phyloP scores from a whole-genome alignment of 2,797 vertebrate genomes.

The Enteromius fasciolatus region DNA sequence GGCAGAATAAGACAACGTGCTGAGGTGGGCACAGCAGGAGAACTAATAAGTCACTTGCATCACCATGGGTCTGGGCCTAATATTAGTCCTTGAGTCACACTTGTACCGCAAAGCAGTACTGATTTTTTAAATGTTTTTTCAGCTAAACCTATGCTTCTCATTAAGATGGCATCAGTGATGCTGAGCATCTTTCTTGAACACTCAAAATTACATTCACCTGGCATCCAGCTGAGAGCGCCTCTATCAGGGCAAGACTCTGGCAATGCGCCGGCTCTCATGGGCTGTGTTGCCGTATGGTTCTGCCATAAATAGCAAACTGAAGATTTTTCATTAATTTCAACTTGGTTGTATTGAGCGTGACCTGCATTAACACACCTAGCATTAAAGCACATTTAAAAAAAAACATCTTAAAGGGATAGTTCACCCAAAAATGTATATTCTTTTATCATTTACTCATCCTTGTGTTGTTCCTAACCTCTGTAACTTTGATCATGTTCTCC shows the following conservation, averaged over 20 bases:
- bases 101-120: conserved; percentile 1
- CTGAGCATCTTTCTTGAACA: conserved; percentile 40
- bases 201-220: conserved; percentile 44
- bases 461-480: not conserved
- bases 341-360: conserved; percentile 27
- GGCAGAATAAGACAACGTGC: conserved; percentile 42
- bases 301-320: conserved; percentile 33
- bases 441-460: not conserved
- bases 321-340: conserved; percentile 34
- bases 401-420: not conserved
- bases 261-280: conserved; percentile 11
- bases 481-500: not conserved
- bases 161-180: conserved; percentile 19
- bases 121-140: conserved; percentile 6
- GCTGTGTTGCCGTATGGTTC: conserved; percentile 33
- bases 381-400: not conserved
- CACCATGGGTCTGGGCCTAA: conserved; percentile 52
- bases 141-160: conserved; percentile 11
- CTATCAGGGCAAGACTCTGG: conserved; percentile 27
- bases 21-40: conserved; percentile 50
- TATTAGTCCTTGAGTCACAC: conserved; percentile 55
- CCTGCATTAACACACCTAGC: not conserved
- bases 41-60: conserved; percentile 51
- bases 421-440: not conserved
- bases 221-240: conserved; percentile 47